These are phyloP conservation scores for Glomeris marginata DNA, from an alignment of 2,888 invertebrate species.

Conservation along the genomic window DNA sequence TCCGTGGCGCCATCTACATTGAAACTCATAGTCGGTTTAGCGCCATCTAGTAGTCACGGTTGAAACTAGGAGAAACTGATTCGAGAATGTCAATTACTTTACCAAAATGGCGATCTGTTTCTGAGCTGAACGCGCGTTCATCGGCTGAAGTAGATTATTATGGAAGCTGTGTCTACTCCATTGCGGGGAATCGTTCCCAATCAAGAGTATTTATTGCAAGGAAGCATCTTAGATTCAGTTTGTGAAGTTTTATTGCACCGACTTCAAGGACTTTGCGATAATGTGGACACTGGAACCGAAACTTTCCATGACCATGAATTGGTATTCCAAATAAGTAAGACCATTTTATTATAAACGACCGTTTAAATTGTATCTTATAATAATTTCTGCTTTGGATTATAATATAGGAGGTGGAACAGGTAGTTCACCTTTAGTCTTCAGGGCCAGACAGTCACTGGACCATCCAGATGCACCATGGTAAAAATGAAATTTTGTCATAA, in stretches of 20 bases:
- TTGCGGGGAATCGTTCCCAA: conserved; percentile 57
- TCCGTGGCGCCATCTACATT: no score
- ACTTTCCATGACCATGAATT: conserved; percentile 88
- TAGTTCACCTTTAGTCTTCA: conserved; percentile 45
- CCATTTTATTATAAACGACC: background rate
- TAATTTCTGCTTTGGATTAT: background rate
- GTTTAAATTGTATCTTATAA: background rate
- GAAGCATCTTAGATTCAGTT: conserved; percentile 79
- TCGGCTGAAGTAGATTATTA: background rate
- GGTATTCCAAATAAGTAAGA: conserved; percentile 35
- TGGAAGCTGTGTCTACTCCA: conserved; percentile 6
- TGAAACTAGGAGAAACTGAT: no score
- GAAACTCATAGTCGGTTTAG: no score
- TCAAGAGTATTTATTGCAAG: conserved; percentile 83
- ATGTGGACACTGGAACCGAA: conserved; percentile 50
- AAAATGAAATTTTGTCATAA: no score
- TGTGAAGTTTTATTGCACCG: conserved; percentile 81
- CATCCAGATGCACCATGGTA: conserved; percentile 60
- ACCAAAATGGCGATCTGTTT: no score
- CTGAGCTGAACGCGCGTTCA: no score
- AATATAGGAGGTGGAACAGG: conserved; percentile 9
- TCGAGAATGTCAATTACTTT: no score
- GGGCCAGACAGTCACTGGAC: conserved; percentile 71
- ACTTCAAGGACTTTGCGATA: conserved; percentile 76
- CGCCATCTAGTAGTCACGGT: no score